Evolutionary conservation across 2,888 invertebrate species (phyloP), one percentile per base, ranked within the genome.

Genomic region (Nephrotoma appendiculata): DNA sequence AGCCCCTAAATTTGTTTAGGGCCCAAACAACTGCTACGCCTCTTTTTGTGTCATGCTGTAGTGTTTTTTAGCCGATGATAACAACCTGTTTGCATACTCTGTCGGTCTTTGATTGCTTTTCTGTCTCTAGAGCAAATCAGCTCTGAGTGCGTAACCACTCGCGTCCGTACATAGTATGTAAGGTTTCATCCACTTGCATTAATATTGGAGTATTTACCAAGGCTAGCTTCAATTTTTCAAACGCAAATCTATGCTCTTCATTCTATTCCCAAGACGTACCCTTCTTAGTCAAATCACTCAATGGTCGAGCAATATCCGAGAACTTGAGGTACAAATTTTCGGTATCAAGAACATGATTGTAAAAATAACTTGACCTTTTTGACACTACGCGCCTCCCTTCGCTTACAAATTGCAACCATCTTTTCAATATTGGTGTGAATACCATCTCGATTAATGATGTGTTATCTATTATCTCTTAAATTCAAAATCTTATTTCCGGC

Each of bases 281-380:
- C 71, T 90, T 90, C 6, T 86, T 88, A 31, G 31, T 31, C 31
- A 31, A 31, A 31, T 31, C 31, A 2, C 2, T 31, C 31, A 31
- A 31, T 2, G 31, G 31, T 31, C 31, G 31, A 31, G 31, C 31
- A 31, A 31, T 31, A 31, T 31, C 1, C 31, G 31, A 11, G 89
- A 91, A 90, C 89, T n/a, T 90, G 89, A 89, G 89, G 89, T 89
- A 89, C 88, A 87, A 88, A 87, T 86, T 89, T 11, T 45, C 89
- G 57, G 86, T 89, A 90, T 90, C 90, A 90, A 0, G 89, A 89
- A 12, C 31, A 31, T 31, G 31, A 2, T 2, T 31, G 31, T 31
- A 31, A 31, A 31, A 31, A 31, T 3, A 2, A 87, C 6, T 87
- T 12, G 2, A 87, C 1, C 42, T 89, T 88, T 84, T 89, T 89